A percentile compares a stretch with the other conserved stretches of the same genome.
phyloP scores from a whole-genome alignment of 2,797 vertebrate genomes.

The Sebastes oblongus region DNA sequence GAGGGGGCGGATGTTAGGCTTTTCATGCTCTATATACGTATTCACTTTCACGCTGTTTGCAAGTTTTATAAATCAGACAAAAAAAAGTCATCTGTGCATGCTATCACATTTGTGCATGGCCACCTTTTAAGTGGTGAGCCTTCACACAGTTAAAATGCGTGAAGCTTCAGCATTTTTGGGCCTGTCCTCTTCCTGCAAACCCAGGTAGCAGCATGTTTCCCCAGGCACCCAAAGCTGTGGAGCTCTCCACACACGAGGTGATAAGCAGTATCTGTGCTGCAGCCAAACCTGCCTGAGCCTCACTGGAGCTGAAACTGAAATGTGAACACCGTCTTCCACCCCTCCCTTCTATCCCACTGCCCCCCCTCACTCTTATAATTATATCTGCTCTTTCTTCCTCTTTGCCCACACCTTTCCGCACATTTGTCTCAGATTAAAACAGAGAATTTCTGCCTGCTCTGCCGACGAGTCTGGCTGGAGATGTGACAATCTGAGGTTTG shows the following conservation, averaged over 20 bases:
- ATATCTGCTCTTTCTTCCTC: conserved; percentile 57
- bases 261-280: conserved; percentile 66
- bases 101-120: conserved; percentile 10
- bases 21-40: not conserved
- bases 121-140: not conserved
- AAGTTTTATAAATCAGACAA: conserved; percentile 13
- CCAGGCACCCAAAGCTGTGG: conserved; percentile 44
- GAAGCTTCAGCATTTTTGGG: conserved; percentile 15
- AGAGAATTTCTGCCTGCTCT: conserved; percentile 45
- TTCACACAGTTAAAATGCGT: not conserved
- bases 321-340: conserved; percentile 30
- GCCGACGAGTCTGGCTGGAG: conserved; percentile 56
- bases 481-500: conserved; percentile 59
- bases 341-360: conserved; percentile 9
- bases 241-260: conserved; percentile 51
- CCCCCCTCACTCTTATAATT: conserved; percentile 53
- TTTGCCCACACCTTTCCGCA: conserved; percentile 53
- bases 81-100: conserved; percentile 11
- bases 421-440: conserved; percentile 69
- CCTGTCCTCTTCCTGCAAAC: not conserved
- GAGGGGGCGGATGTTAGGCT: not conserved
- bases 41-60: not conserved
- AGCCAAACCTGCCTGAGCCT: conserved; percentile 58
- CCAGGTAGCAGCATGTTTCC: conserved; percentile 33
- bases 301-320: conserved; percentile 54